Base-by-base conservation (phyloP, 2,113 vertebrate genomes). In the Rhabdomys dilectus region DNA sequence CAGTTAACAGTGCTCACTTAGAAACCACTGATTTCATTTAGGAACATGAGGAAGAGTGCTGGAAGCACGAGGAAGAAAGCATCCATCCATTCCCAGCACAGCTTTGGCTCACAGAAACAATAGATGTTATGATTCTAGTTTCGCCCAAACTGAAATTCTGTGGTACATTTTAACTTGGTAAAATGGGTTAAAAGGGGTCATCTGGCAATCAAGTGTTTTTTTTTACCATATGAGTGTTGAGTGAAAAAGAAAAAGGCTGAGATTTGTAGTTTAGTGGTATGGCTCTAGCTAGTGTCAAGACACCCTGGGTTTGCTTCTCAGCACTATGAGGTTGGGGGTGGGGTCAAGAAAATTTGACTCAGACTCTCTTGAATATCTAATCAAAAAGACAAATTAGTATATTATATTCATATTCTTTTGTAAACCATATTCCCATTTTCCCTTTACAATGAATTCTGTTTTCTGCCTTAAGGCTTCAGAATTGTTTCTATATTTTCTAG, bases 131-230 rank as follows among this genome's bases (percentile, higher is more conserved):
- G 60, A 22, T 19, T 60, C 93, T 64, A 90, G 21, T 51, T 93
- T 92, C 51, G 84, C 51, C 91, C 19, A 80, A 39, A 89, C 0
- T 86, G 12, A 64, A 95, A 78, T 78, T 89, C 86, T 68, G 75
- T n/a, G 73, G 51, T 85, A 76, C 16, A 45, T 76, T 68, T 77
- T 84, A 94, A 95, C 39, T 73, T 95, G 34, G 70, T 70, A 91
- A 62, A 7, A 72, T 15, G n/a, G 26, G 53, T 86, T 39, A 93
- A 95, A n/a, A 97, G 84, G 7, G 68, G 39, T 88, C 77, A 13
- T 88, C 82, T 87, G 36, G 86, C 26, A 94, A 78, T 68, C 31
- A 82, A 96, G 60, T 82, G 86, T 80, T 68, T 9, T 17, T 9
- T 17, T 92, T 51, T 68, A 36, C 17, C 62, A 1, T 85, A 11